Evolutionary conservation across 2,113 vertebrate genomes (phyloP), one percentile per base, ranked within the genome.

Genomic region (Poeciliopsis occidentalis): DNA sequence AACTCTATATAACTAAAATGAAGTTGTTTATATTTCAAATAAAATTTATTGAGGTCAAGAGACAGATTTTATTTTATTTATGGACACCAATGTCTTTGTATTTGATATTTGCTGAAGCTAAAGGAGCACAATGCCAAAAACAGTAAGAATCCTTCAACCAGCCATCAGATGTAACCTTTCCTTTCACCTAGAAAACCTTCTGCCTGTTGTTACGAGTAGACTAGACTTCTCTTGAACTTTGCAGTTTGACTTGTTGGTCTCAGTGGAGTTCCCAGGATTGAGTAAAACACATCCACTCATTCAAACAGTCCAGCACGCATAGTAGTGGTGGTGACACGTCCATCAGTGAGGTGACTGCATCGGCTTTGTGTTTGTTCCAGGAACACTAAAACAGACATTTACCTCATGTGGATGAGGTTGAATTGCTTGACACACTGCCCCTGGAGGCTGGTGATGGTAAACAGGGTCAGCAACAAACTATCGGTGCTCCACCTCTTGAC

Each of bases 401-500:
- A 60, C 39, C 67, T 79, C 71, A 61, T 32, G 76, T 63, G 71
- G 69, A 67, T 7, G 41, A 67, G 75, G 73, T 81, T 73, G 69
- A 83, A 71, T 85, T 34, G 62, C 71, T 75, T 79, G 80, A 87
- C 72, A 54, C 64, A 27, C 69, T 27, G 3, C 69, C 70, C 68
- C 64, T 13, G 3, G 76, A 82, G 73, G 69, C 54, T 67, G 47
- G 75, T 66, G 62, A 68, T 54, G 47, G 41, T 65, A 41, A 44
- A 71, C 4, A 60, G 80, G 80, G 79, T 87, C 83, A 89, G 67
- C 44, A 26, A 54, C 57, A 62, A 73, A 79, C 64, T 75, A 81
- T 74, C 63, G 27, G 78, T 7, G 74, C 51, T 79, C 67, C 77
- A 84, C 84, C 86, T 92, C 54, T 85, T 61, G 41, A 79, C 78